These are phyloP conservation scores for Oxyscelio sp. DNA, from an alignment of 2,888 invertebrate genomes.

Conservation along the genomic window DNA sequence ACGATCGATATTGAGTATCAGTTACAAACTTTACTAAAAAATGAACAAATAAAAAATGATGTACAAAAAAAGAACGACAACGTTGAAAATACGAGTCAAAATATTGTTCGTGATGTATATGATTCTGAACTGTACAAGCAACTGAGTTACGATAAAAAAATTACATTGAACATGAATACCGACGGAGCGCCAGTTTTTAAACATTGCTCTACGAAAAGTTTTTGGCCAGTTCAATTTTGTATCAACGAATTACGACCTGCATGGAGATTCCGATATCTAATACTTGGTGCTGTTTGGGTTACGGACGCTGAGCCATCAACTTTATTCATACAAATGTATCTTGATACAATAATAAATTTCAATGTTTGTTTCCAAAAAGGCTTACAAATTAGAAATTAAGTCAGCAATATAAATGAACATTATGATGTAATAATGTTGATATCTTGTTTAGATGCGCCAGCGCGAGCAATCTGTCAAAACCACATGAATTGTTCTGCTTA, in stretches of 20 bases:
- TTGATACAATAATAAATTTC: too few species aligned
- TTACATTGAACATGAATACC: neutral
- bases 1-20: neutral
- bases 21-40: neutral
- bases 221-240: neutral
- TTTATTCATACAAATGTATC: too few species aligned
- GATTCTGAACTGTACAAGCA: neutral
- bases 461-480: conserved; percentile 14
- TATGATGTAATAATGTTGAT: neutral
- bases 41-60: neutral
- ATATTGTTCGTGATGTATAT: neutral
- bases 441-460: conserved; percentile 12
- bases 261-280: too few species aligned
- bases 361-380: too few species aligned
- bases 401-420: too few species aligned
- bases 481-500: neutral
- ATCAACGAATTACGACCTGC: too few species aligned
- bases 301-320: too few species aligned
- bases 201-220: neutral
- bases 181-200: neutral
- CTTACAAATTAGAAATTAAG: too few species aligned
- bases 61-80: neutral
- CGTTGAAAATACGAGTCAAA: too few species aligned
- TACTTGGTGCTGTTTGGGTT: too few species aligned
- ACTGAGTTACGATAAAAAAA: neutral